Evolutionary conservation across 2,888 invertebrate genomes (phyloP).

Genomic region (Cryptocephalus moraei): DNA sequence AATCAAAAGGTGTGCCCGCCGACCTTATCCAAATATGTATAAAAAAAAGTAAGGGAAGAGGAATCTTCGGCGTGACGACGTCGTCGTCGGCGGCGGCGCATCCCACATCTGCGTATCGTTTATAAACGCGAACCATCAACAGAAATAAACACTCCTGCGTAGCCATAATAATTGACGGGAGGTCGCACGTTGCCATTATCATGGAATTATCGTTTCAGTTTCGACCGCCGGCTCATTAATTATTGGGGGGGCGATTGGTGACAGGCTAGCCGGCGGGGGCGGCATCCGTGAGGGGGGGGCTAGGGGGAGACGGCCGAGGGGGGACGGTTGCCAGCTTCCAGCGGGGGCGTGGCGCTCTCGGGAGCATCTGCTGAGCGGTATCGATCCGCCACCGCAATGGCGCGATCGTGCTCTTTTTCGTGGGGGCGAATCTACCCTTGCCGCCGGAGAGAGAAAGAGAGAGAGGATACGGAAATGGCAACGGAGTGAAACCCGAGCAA

Average conservation of each 20-base stretch:
- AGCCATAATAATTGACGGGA: slow-evolving; percentile 23
- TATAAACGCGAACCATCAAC: neutral
- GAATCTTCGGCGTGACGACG: too few relatives aligned
- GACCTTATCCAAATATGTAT: too few relatives aligned
- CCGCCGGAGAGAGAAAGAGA: too few relatives aligned
- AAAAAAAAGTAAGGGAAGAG: too few relatives aligned
- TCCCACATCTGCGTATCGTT: too few relatives aligned
- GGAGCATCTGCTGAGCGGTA: neutral
- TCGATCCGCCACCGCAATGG: neutral
- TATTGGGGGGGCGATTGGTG: neutral
- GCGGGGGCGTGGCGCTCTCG: neutral
- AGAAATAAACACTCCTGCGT: neutral
- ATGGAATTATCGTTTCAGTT: slow-evolving; percentile 43
- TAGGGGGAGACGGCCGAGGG: neutral
- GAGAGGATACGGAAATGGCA: too few relatives aligned
- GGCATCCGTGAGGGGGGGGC: neutral
- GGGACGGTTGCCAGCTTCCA: neutral
- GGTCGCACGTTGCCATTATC: slow-evolving; percentile 43
- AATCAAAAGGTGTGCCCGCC: too few relatives aligned
- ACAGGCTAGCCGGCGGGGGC: neutral
- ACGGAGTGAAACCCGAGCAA: too few relatives aligned
- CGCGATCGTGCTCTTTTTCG: neutral
- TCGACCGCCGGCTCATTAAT: slow-evolving; percentile 29
- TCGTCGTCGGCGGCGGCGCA: too few relatives aligned
- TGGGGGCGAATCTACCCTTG: too few relatives aligned